Base-by-base conservation (phyloP, 2,797 vertebrate genomes). In the Cygnus olor region DNA sequence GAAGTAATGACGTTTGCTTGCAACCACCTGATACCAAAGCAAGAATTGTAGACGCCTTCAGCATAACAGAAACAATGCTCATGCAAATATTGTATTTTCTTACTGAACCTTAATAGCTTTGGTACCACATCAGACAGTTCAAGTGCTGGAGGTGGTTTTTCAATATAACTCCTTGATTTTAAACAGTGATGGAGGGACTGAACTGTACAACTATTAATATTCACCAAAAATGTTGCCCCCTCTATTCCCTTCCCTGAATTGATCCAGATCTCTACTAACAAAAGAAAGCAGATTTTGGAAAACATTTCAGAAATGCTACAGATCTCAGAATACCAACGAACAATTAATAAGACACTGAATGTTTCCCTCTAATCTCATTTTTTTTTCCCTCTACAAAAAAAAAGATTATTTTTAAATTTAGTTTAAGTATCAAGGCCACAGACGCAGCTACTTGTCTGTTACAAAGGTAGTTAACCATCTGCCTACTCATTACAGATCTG, bases 1-100 rank as follows among this genome's bases (percentile, higher is more conserved):
- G 91, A 96, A 97, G 61, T 56, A 85, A 92, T 95, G 94, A 95
- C 28, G 14, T 76, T 90, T 92, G 72, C 69, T 79, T 53, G 76
- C 65, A 97, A 79, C 90, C 90, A 95, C 89, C 90, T 92, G 95
- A 97, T 76, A 96, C 88, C 65, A 80, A 85, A 79, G 81, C 79
- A 83, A 93, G 90, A 78, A 94, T 80, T 93, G 88, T 78, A 87
- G 91, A 92, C 72, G 86, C 42, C 51, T 94, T 56, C 84, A 95
- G 93, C 14, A 1, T 45, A 90, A 94, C 91, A 97, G 95, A 95
- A 96, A 93, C 95, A 96, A 96, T 80, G 90, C 58, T 92, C 94
- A 96, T 97, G 96, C 96, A 97, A 97, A 96, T 97, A 79, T 47
- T 94, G 12, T 78, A 32, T 74, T 78, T 88, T 86, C 78, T 88